Conservation (phyloP, 2,797 vertebrate species). For the Acanthurus tractus region DNA sequence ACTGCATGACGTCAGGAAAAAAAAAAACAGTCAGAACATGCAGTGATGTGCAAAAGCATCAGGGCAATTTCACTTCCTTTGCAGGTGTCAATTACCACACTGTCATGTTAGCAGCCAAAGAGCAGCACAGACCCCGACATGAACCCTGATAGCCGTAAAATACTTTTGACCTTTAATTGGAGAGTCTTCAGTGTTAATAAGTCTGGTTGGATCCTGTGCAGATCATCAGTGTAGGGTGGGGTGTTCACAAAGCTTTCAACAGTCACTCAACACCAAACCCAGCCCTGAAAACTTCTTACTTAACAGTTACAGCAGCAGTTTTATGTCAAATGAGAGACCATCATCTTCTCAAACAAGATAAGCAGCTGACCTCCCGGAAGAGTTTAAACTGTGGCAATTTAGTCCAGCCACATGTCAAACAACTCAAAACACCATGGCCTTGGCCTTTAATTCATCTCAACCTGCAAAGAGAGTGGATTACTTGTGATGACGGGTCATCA, state of each 20-base stretch:
- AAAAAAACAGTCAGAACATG: neutral
- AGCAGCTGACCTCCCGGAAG: neutral
- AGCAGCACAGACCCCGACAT: neutral
- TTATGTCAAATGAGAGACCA: neutral
- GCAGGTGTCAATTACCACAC: neutral
- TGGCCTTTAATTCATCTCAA: slow-evolving; percentile 15
- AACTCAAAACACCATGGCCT: neutral
- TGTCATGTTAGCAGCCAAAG: neutral
- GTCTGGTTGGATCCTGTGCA: neutral
- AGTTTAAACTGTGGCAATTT: neutral
- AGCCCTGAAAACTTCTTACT: slow-evolving; percentile 1
- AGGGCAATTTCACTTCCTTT: slow-evolving; percentile 35
- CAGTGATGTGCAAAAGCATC: neutral
- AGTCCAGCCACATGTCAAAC: slow-evolving; percentile 3
- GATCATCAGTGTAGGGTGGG: too few species aligned
- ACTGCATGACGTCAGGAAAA: neutral
- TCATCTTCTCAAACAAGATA: neutral
- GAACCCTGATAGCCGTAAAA: neutral
- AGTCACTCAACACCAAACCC: neutral
- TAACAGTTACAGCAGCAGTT: neutral
- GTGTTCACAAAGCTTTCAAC: neutral
- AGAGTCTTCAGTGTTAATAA: neutral
- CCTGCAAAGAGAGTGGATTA: neutral
- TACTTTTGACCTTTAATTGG: neutral
- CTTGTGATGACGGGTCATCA: neutral